These are phyloP conservation scores for Mormyrops attenuatus DNA, from an alignment of 2,797 vertebrate genomes.

Conservation along the genomic window DNA sequence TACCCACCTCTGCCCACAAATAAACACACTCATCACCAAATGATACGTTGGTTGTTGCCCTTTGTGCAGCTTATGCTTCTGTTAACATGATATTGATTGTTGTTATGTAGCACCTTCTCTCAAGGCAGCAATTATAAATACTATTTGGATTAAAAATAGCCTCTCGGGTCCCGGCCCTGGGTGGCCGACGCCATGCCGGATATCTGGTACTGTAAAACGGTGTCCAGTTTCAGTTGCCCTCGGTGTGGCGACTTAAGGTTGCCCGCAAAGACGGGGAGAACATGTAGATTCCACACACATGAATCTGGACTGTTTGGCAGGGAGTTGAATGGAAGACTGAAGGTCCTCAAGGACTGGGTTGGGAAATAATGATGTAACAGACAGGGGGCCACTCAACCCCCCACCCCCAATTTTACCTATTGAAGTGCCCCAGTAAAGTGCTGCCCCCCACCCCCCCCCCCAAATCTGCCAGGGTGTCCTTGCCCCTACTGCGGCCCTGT, in stretches of 20 bases:
- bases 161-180: neutral
- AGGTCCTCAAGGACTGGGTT: neutral
- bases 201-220: neutral
- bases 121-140: neutral
- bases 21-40: neutral
- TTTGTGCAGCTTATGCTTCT: too few relatives aligned
- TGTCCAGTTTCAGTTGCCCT: neutral
- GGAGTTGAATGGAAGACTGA: neutral
- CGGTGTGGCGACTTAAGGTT: neutral
- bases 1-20: neutral
- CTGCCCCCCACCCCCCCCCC: too few relatives aligned
- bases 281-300: neutral
- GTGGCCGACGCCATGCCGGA: neutral
- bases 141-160: constrained; percentile 7
- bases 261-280: neutral
- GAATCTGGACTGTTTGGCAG: neutral
- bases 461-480: neutral
- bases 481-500: neutral
- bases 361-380: neutral
- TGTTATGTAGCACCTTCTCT: neutral
- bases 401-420: neutral
- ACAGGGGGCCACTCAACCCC: neutral
- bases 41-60: neutral
- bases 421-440: neutral
- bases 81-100: neutral